phyloP scores from a whole-genome alignment of 2,113 vertebrate species.

The Anser cygnoides region DNA sequence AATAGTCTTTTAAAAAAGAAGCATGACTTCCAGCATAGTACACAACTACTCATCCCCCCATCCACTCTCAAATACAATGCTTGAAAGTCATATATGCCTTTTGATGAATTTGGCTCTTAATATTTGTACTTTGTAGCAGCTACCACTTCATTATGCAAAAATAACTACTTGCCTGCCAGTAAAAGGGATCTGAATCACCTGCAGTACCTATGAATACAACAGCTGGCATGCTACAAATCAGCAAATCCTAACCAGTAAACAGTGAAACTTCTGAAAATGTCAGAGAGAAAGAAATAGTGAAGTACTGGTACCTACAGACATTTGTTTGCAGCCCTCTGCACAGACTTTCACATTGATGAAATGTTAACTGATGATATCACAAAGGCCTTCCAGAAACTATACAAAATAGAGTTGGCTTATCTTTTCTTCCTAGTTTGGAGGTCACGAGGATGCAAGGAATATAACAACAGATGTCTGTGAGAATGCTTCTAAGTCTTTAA shows the following conservation, averaged over 20 bases:
- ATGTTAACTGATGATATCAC: not conserved
- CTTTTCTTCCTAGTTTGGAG: not conserved
- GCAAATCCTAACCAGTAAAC: not conserved
- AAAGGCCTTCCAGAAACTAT: not conserved
- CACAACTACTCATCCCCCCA: not conserved
- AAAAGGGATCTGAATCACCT: not conserved
- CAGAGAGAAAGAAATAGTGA: not conserved
- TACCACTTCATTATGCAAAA: not conserved
- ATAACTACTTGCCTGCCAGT: not conserved
- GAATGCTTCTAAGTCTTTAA: not conserved
- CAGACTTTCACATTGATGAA: not conserved
- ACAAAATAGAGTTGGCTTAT: not conserved
- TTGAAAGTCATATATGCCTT: not conserved
- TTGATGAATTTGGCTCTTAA: not conserved
- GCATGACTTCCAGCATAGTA: not conserved
- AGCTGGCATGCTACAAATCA: not conserved
- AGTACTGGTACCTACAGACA: not conserved
- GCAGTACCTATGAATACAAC: not conserved
- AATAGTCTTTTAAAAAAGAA: not conserved
- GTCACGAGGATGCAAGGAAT: not conserved
- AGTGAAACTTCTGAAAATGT: not conserved
- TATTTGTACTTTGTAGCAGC: not conserved
- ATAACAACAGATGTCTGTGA: not conserved
- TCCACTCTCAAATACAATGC: not conserved
- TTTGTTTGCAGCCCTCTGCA: not conserved